phyloP scores from a whole-genome alignment of 2,797 vertebrate genomes.

The Danio jaintianensis region DNA sequence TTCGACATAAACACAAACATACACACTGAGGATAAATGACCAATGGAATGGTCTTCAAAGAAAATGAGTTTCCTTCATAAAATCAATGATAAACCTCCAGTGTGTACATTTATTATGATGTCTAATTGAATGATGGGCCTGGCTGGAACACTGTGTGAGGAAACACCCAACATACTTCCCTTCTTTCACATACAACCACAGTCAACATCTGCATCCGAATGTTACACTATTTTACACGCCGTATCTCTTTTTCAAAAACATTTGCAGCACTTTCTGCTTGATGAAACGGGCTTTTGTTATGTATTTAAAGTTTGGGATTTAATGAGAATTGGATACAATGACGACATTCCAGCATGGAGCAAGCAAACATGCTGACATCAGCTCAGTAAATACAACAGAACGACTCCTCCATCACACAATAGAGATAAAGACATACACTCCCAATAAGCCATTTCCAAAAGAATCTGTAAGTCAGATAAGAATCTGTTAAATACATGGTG shows the following conservation, averaged over 20 bases:
- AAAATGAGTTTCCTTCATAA: constrained; percentile 44
- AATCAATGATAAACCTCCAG: constrained; percentile 47
- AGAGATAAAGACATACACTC: too few relatives aligned
- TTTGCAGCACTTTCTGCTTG: not conserved
- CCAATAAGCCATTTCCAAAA: not conserved
- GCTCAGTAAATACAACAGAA: too few relatives aligned
- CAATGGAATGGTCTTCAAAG: constrained; percentile 9
- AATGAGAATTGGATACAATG: not conserved
- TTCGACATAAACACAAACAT: constrained; percentile 9
- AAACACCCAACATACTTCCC: not conserved
- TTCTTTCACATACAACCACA: not conserved
- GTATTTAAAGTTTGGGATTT: not conserved
- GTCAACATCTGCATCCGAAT: not conserved
- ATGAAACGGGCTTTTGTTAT: not conserved
- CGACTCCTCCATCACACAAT: too few relatives aligned
- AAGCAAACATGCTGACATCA: not conserved
- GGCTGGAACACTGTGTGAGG: not conserved
- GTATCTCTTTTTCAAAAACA: not conserved
- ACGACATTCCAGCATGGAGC: not conserved
- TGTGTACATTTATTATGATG: constrained; percentile 8
- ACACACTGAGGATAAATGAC: constrained; percentile 35
- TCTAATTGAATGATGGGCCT: constrained; percentile 16
- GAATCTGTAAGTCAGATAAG: not conserved
- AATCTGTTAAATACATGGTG: not conserved
- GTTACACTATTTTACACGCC: not conserved